Evolutionary conservation across 1,140 invertebrate species (phyloP).

Genomic region (Euwallacea fornicatus): DNA sequence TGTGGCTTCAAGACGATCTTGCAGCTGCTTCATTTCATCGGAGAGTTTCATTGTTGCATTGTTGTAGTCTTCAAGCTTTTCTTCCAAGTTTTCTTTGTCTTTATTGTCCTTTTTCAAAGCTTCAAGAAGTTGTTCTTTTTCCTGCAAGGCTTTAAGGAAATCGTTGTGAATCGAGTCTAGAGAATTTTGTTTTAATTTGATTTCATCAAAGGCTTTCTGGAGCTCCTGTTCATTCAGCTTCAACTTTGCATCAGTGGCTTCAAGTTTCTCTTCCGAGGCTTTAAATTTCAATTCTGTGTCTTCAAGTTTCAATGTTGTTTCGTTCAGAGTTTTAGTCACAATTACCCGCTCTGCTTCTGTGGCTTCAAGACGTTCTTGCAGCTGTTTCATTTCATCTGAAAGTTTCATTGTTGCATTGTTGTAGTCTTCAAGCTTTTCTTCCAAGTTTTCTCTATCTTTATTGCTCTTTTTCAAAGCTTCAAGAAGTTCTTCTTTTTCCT

Average conservation of each 20-base stretch:
- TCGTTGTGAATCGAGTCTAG: constrained; percentile 29
- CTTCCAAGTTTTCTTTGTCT: constrained; percentile 6
- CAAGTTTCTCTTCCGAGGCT: constrained; percentile 11
- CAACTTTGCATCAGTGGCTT: constrained; percentile 6
- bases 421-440: not conserved
- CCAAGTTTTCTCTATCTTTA: constrained; percentile 15
- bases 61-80: no score
- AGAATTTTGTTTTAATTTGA: constrained; percentile 32
- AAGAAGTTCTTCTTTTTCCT: constrained; percentile 37
- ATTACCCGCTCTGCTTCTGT: not conserved
- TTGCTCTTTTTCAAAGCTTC: constrained; percentile 38
- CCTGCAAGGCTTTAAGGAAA: constrained; percentile 28
- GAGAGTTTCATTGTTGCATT: no score
- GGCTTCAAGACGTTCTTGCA: not conserved
- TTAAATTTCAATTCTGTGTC: no score
- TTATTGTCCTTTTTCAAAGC: constrained; percentile 37
- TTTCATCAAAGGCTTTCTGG: constrained; percentile 25
- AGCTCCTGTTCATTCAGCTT: constrained; percentile 15
- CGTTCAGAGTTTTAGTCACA: not conserved
- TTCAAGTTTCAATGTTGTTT: not conserved
- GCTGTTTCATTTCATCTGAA: constrained; percentile 11
- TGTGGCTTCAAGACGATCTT: not conserved
- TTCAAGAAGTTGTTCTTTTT: constrained; percentile 37
- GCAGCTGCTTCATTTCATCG: not conserved
- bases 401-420: constrained; percentile 3